Evolutionary conservation across 2,888 invertebrate species (phyloP), one percentile per base, ranked within the genome.

Genomic region (Agriotes lineatus): DNA sequence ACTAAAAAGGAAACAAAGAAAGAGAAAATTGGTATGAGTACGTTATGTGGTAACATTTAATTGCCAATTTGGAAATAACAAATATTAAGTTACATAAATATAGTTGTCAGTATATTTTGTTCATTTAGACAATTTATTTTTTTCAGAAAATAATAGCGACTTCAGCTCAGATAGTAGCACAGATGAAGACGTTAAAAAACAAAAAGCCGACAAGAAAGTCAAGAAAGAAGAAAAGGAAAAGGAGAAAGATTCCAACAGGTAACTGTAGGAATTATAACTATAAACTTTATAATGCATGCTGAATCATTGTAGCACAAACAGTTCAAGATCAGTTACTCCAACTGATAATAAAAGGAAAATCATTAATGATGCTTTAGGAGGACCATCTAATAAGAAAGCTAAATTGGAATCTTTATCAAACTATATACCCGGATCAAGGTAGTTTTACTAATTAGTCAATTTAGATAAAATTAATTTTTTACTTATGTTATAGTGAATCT

Each of bases 401-500:
- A 88, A 88, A 76, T 75, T 88, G 56, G 89, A 89, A 80, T 83
- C 74, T 76, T 82, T 76, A 69, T 83, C 80, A 61, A 87, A 78
- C 81, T 86, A 77, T 80, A 86, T 85, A 69, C 83, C 86, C 18
- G 87, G 87, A 71, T 84, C 85, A 25, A 86, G 82, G 86, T 86
- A 81, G 2, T 5, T 19, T 39, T n/a, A n/a, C n/a, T n/a, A n/a
- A n/a, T n/a, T n/a, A n/a, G n/a, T n/a, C n/a, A n/a, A n/a, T n/a
- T n/a, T n/a, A n/a, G n/a, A n/a, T n/a, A n/a, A n/a, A n/a, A n/a
- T n/a, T n/a, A n/a, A n/a, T n/a, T n/a, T n/a, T n/a, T n/a, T n/a
- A n/a, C n/a, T n/a, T n/a, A n/a, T 70, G 52, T 86, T 86, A 39
- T 81, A 94, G 93, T 80, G 94, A 95, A 77, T 94, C 93, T 81